Conservation (phyloP, 2,113 vertebrate genomes). For the Tupaia tana region DNA sequence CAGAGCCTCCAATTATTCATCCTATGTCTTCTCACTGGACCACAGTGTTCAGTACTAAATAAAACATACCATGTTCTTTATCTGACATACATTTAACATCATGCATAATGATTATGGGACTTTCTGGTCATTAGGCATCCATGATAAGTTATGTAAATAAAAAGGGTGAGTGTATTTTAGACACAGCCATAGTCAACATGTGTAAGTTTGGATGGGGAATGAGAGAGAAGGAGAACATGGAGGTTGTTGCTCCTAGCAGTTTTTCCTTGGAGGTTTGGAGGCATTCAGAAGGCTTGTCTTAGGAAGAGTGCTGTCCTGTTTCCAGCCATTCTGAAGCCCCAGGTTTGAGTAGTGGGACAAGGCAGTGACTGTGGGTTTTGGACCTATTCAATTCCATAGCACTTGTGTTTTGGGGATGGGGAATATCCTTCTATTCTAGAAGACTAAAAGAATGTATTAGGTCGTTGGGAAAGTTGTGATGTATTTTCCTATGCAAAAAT, state of each 20-base stretch:
- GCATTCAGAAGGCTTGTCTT: background rate
- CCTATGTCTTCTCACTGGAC: slow-evolving; percentile 11
- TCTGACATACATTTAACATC: slow-evolving; percentile 30
- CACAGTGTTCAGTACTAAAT: background rate
- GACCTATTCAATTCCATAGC: background rate
- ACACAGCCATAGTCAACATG: background rate
- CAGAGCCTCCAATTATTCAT: background rate
- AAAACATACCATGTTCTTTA: slow-evolving; percentile 16
- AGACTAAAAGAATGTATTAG: slow-evolving; percentile 9
- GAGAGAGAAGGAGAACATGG: background rate
- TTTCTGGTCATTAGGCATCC: background rate
- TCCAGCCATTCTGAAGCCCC: background rate
- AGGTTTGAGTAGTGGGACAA: background rate
- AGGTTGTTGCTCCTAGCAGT: background rate
- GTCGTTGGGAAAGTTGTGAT: no score
- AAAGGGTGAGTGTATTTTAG: background rate
- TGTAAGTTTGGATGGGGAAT: background rate
- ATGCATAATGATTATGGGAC: background rate
- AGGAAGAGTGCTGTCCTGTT: background rate
- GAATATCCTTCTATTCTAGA: background rate
- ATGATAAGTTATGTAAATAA: background rate
- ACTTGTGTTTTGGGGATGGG: background rate
- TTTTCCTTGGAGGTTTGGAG: background rate
- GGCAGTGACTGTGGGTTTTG: background rate
- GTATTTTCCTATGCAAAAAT: no score